A percentile compares a stretch with the other conserved stretches of the same genome.
Conservation (phyloP, 2,113 vertebrate genomes). For the Hylia prasina region DNA sequence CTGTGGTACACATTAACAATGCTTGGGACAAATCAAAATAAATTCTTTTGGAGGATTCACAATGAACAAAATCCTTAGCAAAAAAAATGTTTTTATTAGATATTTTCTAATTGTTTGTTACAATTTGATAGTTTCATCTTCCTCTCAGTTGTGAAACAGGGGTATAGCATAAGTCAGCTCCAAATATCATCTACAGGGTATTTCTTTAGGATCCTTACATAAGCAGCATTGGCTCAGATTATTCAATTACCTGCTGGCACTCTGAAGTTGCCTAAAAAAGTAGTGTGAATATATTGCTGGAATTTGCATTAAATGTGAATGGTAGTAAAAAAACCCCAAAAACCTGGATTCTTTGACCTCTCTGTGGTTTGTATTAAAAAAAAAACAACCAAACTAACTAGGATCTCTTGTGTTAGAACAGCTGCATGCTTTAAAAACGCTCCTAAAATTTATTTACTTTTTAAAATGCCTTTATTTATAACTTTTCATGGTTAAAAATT, state of each 20-base stretch:
- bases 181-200: constrained; percentile 6
- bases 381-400: neutral
- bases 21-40: neutral
- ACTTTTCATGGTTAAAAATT: constrained; percentile 2
- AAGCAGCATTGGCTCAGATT: constrained; percentile 14
- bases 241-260: constrained; percentile 46
- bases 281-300: constrained; percentile 5
- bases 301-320: constrained; percentile 51
- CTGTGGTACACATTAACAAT: neutral
- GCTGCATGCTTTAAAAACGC: constrained; percentile 32
- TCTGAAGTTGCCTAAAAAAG: constrained; percentile 41
- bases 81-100: neutral
- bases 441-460: constrained; percentile 36
- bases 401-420: constrained; percentile 13
- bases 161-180: neutral
- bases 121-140: neutral
- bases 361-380: constrained; percentile 35
- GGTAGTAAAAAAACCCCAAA: constrained; percentile 31
- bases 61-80: neutral
- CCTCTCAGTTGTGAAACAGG: neutral
- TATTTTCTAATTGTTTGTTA: neutral
- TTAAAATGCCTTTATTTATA: neutral
- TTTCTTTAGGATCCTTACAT: constrained; percentile 13
- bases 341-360: constrained; percentile 7
- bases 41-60: neutral